Base-by-base conservation (phyloP, 64 coral and sea anemone species). In the Catalaphyllia jardinei region DNA sequence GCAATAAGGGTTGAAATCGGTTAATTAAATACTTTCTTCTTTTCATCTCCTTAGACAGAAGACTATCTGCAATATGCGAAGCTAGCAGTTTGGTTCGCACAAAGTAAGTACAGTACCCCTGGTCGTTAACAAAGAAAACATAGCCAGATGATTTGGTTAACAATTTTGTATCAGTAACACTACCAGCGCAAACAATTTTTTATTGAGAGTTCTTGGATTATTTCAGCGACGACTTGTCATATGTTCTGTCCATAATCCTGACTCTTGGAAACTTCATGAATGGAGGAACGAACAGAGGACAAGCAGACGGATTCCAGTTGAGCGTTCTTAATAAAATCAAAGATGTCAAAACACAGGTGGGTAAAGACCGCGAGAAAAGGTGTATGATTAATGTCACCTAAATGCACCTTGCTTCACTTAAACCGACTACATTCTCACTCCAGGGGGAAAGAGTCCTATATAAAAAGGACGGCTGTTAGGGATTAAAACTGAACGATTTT, bases 251-350 rank as follows among this genome's bases (percentile, higher is more conserved):
- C 31, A 78, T 99, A 64, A 85, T 99, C 9, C 78, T 99, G 73
- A 80, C 97, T 20, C 59, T 95, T 55, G 97, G 97, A 8, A 99
- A 99, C 91, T 99, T 95, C 74, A 99, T 99, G 97, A 99, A 99
- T 52, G 97, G 97, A 5, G 89, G 94, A 22, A 99, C 97, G 4
- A 76, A 84, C 29, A 91, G 97, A 19, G 97, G 97, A 16, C 97
- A 95, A 28, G 97, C 97, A 3, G 97, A 99, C 62, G 97, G 97
- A 4, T 99, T 95, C 62, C 97, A 99, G 20, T 73, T 99, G 80
- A 90, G 85, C 12, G 91, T 93, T 0, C 88, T 99, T 3, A 74
- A 88, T 27, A 99, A 99, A 46, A 64, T 99, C 5, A 95, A 90
- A 64, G 97, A 99, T 28, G 93, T 99, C 67, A 99, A 99, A 77